Evolutionary conservation across 1,140 invertebrate genomes (phyloP).

Genomic region (Acromyrmex charruanus): DNA sequence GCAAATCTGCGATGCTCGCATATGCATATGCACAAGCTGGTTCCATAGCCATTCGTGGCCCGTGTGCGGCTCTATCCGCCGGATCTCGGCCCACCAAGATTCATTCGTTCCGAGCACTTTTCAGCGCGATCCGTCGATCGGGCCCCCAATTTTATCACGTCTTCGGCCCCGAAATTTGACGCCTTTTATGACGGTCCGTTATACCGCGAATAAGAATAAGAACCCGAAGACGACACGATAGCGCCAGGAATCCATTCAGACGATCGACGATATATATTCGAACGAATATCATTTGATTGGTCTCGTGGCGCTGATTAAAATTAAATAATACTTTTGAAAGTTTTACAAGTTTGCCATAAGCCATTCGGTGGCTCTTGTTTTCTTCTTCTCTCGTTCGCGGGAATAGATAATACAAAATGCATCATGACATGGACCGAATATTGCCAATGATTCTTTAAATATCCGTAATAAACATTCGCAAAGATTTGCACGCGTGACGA

Average conservation of each 20-base stretch:
- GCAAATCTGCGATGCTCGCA: slow-evolving; percentile 74
- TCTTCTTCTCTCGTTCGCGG: neutral
- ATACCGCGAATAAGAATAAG: slow-evolving; percentile 76
- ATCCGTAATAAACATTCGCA: slow-evolving; percentile 8
- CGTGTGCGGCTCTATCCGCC: slow-evolving; percentile 21
- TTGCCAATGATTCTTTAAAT: neutral
- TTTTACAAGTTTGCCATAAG: slow-evolving; percentile 44
- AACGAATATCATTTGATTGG: slow-evolving; percentile 41
- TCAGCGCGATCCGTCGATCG: slow-evolving; percentile 15
- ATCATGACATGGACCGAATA: neutral
- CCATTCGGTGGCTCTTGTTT: neutral
- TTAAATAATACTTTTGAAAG: slow-evolving; percentile 45
- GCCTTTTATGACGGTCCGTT: slow-evolving; percentile 77
- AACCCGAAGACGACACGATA: slow-evolving; percentile 39
- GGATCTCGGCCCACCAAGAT: neutral
- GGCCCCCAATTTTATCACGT: slow-evolving; percentile 65
- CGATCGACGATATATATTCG: slow-evolving; percentile 22
- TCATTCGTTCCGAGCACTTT: slow-evolving; percentile 36
- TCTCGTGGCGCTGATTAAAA: slow-evolving; percentile 46
- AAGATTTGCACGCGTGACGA: neutral
- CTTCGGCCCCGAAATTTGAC: slow-evolving; percentile 75
- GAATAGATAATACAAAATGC: neutral
- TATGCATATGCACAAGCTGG: slow-evolving; percentile 45
- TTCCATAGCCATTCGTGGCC: neutral
- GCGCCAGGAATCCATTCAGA: slow-evolving; percentile 39